A percentile compares a stretch with the other conserved stretches of the same genome.
Evolutionary conservation across 2,888 invertebrate species (phyloP).

Genomic region (Asteroscopus sphinx): DNA sequence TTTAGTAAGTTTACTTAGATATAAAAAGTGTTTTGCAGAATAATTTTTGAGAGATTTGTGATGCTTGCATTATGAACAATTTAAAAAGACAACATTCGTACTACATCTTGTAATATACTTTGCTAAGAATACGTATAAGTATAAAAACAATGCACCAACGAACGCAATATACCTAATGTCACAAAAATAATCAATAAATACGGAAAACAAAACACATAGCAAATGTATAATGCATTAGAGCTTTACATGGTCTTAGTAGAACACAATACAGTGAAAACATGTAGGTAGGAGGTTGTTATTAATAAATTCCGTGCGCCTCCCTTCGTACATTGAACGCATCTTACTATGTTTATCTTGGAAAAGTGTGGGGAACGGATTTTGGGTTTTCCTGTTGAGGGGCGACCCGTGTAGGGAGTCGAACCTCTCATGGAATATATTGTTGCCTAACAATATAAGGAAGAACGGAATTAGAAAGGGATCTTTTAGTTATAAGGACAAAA

Average conservation of each 20-base stretch:
- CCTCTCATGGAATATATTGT: slow-evolving; percentile 32
- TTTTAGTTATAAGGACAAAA: not conserved
- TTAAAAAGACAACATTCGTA: not conserved
- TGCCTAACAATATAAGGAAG: slow-evolving; percentile 33
- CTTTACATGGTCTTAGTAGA: slow-evolving; percentile 9
- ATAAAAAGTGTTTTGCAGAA: slow-evolving; percentile 7
- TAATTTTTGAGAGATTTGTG: slow-evolving; percentile 11
- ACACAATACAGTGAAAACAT: slow-evolving; percentile 22
- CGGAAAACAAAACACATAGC: not conserved
- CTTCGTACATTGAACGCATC: slow-evolving; percentile 44
- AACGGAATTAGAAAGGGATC: slow-evolving; percentile 28
- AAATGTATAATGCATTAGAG: slow-evolving; percentile 2
- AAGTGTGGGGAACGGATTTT: slow-evolving; percentile 57
- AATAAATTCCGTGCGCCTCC: slow-evolving; percentile 35
- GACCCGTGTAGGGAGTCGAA: slow-evolving; percentile 21
- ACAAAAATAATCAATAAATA: not conserved
- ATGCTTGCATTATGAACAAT: slow-evolving; percentile 6
- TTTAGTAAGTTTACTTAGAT: not conserved
- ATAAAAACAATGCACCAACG: slow-evolving; percentile 1
- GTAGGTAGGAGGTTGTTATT: slow-evolving; percentile 14
- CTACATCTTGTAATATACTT: too few species aligned
- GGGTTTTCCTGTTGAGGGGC: slow-evolving; percentile 39
- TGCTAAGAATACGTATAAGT: not conserved
- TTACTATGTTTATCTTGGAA: slow-evolving; percentile 55
- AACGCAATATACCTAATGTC: not conserved